Evolutionary conservation across 1,140 invertebrate genomes (phyloP).

Genomic region (Zeugodacus cucurbitae): DNA sequence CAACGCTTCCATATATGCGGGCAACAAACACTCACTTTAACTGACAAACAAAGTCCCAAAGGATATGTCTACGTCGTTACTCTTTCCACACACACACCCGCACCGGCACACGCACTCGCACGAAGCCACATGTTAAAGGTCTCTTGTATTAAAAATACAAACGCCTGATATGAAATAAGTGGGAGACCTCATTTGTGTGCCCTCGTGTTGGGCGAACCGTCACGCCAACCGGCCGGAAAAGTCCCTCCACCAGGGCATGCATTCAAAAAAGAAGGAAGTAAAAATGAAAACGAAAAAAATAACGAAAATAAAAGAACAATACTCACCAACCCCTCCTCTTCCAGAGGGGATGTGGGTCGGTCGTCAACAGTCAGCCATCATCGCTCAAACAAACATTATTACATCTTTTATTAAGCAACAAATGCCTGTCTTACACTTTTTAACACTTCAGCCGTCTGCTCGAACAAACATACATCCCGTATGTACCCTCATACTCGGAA

Average conservation of each 20-base stretch:
- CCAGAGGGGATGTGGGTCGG: not conserved
- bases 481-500: not conserved
- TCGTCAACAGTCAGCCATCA: constrained; percentile 9
- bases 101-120: not conserved
- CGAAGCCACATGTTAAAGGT: not conserved
- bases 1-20: constrained; percentile 40
- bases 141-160: not conserved
- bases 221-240: not conserved
- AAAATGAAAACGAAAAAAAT: too few relatives aligned
- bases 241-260: not conserved
- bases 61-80: constrained; percentile 4
- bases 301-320: not conserved
- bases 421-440: constrained; percentile 28
- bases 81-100: not conserved
- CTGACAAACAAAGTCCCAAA: constrained; percentile 45
- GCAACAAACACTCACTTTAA: constrained; percentile 43
- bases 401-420: constrained; percentile 6
- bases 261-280: constrained; percentile 9
- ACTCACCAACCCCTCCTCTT: too few relatives aligned
- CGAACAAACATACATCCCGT: not conserved
- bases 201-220: not conserved
- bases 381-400: constrained; percentile 22
- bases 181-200: not conserved
- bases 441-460: not conserved
- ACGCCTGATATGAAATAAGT: not conserved